Evolutionary conservation across 2,888 invertebrate species (phyloP).

Genomic region (Himalopsyche japonica): DNA sequence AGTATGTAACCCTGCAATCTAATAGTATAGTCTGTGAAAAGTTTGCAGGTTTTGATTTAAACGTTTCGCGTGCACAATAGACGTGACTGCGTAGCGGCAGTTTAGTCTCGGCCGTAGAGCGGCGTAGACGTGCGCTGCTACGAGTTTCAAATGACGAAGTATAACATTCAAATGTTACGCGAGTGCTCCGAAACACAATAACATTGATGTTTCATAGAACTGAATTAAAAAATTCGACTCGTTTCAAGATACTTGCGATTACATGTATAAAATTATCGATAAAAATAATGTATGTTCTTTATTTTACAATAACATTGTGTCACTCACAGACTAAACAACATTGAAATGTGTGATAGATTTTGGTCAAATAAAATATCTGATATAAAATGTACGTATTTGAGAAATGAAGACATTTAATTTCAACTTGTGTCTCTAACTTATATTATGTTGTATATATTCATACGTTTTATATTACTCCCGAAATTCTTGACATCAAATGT

Average conservation of each 20-base stretch:
- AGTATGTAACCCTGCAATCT: neutral
- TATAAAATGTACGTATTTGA: too few relatives aligned
- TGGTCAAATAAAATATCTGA: too few relatives aligned
- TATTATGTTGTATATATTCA: too few relatives aligned
- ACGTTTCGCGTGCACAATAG: neutral
- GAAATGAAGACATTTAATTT: too few relatives aligned
- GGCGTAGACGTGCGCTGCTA: constrained; percentile 5
- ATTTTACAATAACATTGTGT: too few relatives aligned
- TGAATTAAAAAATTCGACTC: neutral
- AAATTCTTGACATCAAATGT: too few relatives aligned
- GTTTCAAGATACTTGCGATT: neutral
- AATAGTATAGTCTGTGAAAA: neutral
- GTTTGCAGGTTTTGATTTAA: neutral
- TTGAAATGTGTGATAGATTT: too few relatives aligned
- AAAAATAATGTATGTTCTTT: too few relatives aligned
- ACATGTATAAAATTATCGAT: too few relatives aligned
- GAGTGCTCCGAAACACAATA: neutral
- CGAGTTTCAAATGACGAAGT: neutral
- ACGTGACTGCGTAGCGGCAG: constrained; percentile 10
- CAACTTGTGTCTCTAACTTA: too few relatives aligned
- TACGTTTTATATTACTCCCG: too few relatives aligned
- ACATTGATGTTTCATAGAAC: neutral
- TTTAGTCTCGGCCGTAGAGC: constrained; percentile 19
- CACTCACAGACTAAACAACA: too few relatives aligned
- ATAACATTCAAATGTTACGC: neutral